A percentile compares a stretch with the other conserved stretches of the same genome.
These are phyloP conservation scores for Probaryconus sp. DNA, from an alignment of 1,140 invertebrate species.

Conservation along the genomic window DNA sequence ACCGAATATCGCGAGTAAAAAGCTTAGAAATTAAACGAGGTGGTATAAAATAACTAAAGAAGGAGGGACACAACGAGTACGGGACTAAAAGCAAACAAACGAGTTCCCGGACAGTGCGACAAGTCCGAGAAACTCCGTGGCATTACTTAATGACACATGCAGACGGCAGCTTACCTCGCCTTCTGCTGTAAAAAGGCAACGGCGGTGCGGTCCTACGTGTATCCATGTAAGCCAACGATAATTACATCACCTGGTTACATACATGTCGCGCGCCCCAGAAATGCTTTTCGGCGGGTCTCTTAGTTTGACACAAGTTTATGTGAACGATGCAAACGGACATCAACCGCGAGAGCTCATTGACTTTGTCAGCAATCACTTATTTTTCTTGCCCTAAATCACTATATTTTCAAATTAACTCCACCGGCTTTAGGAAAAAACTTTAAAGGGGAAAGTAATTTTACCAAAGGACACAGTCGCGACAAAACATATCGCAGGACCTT, in stretches of 20 bases:
- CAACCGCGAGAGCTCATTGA: too few species aligned
- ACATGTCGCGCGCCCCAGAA: constrained; percentile 20
- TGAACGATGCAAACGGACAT: too few species aligned
- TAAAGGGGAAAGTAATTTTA: too few species aligned
- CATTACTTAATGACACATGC: constrained; percentile 72
- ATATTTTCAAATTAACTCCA: too few species aligned
- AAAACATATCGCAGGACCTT: too few species aligned
- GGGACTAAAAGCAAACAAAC: constrained; percentile 16
- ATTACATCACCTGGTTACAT: constrained; percentile 59
- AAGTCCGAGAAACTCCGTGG: constrained; percentile 68
- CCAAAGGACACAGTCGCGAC: too few species aligned
- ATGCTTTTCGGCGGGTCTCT: too few species aligned
- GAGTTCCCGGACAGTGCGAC: constrained; percentile 57
- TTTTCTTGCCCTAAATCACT: too few species aligned
- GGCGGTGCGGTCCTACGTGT: constrained; percentile 7
- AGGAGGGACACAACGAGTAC: constrained; percentile 3
- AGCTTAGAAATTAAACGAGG: constrained; percentile 9
- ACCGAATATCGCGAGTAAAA: constrained; percentile 63
- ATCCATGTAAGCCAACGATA: constrained; percentile 56
- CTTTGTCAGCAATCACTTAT: too few species aligned
- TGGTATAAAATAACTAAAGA: neutral
- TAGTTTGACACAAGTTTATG: too few species aligned
- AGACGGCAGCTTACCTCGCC: constrained; percentile 59
- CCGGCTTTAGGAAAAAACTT: too few species aligned
- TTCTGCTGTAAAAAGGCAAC: constrained; percentile 46